Conservation (phyloP, 2,888 invertebrate species). For the Catocala fraxini region DNA sequence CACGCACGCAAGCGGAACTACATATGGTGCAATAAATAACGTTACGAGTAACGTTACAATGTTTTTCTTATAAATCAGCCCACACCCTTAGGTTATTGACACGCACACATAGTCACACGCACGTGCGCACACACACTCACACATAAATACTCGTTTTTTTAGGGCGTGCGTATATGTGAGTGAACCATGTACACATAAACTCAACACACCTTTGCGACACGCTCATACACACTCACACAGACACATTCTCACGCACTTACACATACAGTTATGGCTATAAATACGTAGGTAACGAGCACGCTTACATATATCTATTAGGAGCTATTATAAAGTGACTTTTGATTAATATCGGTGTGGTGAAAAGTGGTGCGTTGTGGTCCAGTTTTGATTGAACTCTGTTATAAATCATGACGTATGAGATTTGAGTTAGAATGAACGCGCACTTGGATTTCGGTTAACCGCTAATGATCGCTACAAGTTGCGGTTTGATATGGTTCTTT, state of each 20-base stretch:
- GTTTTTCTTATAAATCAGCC: conserved; percentile 5
- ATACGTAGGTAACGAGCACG: background rate
- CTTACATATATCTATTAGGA: conserved; percentile 6
- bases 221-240: background rate
- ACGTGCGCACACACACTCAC: too few relatives aligned
- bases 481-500: too few relatives aligned
- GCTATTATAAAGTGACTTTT: conserved; percentile 38
- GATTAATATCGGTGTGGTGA: conserved; percentile 37
- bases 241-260: background rate
- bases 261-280: background rate
- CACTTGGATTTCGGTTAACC: too few relatives aligned
- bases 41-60: conserved; percentile 1
- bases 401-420: conserved; percentile 29
- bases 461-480: too few relatives aligned
- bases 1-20: conserved; percentile 3
- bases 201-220: too few relatives aligned
- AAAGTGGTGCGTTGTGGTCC: conserved; percentile 24
- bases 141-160: too few relatives aligned
- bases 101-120: background rate
- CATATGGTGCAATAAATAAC: conserved; percentile 1
- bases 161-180: too few relatives aligned
- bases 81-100: conserved; percentile 14
- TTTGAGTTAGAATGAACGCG: background rate
- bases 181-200: too few relatives aligned
- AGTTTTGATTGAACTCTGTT: conserved; percentile 43